phyloP scores from a whole-genome alignment of 2,797 vertebrate species.

The Varecia variegata region DNA sequence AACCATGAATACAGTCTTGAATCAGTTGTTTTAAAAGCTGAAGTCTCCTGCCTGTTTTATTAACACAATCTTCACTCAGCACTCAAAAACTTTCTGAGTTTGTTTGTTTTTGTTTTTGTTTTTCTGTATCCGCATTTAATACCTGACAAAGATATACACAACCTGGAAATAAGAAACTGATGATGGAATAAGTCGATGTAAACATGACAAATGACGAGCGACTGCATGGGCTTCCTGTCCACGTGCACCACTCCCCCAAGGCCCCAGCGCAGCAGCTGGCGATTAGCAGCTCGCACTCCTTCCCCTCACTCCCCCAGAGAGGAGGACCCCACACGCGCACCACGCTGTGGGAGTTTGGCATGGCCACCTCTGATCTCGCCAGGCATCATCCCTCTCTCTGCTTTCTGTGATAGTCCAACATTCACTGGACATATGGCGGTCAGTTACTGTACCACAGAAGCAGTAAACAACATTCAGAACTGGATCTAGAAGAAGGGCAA shows the following conservation, averaged over 20 bases:
- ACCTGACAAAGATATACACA: not conserved
- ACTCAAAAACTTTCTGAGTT: not conserved
- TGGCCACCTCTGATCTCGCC: fast-evolving
- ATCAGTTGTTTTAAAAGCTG: not conserved
- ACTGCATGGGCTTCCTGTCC: not conserved
- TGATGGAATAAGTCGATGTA: not conserved
- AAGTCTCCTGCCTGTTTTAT: not conserved
- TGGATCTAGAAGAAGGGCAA: not conserved
- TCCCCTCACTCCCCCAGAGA: not conserved
- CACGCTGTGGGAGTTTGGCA: fast-evolving
- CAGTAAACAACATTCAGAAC: not conserved
- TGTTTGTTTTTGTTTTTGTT: not conserved
- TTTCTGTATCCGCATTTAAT: too few species aligned
- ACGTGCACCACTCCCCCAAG: fast-evolving
- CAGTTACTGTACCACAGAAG: not conserved
- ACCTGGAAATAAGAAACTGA: not conserved
- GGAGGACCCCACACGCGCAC: fast-evolving
- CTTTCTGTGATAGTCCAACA: not conserved
- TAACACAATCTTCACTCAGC: not conserved
- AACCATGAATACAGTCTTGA: not conserved
- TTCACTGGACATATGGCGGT: fast-evolving
- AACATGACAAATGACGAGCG: fast-evolving
- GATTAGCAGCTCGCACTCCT: too few species aligned
- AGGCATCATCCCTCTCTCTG: not conserved
- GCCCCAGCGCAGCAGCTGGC: fast-evolving